Evolutionary conservation across 2,797 vertebrate genomes (phyloP), one percentile per base, ranked within the genome.

Genomic region (Pangasius larnaudii): DNA sequence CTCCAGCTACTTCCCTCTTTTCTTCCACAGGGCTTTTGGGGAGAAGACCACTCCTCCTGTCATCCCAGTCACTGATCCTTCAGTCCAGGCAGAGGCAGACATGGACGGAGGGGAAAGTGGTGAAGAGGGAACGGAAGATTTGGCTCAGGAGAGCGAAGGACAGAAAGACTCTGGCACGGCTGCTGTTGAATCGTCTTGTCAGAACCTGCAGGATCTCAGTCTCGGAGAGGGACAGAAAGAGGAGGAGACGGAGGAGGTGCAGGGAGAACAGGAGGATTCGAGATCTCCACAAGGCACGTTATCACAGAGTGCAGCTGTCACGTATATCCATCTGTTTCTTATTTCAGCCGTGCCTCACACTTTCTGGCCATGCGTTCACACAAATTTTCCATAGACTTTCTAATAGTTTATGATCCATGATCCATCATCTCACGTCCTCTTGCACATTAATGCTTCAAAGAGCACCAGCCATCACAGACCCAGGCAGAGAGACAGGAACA

Each of bases 1-100:
- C 36, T 19, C 5, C 58, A 58, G 42, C 39, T 36, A n/a, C 2
- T 58, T 16, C 30, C 59, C 85, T 79, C 7, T 61, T 14, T 78
- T 56, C 56, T 19, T 86, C 88, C 87, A 86, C 88, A 98, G 99
- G 99, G 96, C 95, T 79, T 97, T 96, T 94, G 99, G 99, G 90
- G 97, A 98, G 93, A 99, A 98, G 93, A 97, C 97, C 74, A 90
- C 53, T 91, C 98, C 96, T 92, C 98, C 99, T 33, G 92, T 94
- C 91, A 94, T 99, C 90, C 92, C 94, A 22, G 94, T 96, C 75
- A 63, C 86, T 80, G 93, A 94, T 65, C 74, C 61, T 59, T 89
- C 93, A 85, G 90, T 89, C 90, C 91, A 89, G 56, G 90, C 27
- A 14, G 89, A 93, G 78, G 78, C 92, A 71, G 89, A 88, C 67